Base-by-base conservation (phyloP, 1,140 invertebrate species). In the Brachystomella parvula region DNA sequence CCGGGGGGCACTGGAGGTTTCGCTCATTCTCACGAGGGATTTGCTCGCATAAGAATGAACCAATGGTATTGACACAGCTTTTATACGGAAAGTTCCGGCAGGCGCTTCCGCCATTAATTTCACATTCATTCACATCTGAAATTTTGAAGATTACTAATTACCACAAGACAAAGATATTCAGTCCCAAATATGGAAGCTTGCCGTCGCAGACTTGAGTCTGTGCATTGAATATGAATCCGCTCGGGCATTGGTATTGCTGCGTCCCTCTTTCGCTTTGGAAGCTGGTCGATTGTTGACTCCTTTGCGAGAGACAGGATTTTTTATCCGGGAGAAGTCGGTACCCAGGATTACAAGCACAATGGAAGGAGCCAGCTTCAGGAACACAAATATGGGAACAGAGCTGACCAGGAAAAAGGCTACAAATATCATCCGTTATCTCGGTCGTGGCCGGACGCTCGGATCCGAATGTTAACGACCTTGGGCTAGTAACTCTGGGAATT, bases 371-470 rank as follows among this genome's bases (percentile, higher is more conserved):
- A 3, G 81, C 82, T 0, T 82, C 80, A 0, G 86, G 82, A 9
- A 88, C 79, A 72, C 88, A 90, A 71, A 86, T 83, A 68, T 90
- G 87, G 0, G 86, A 85, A 74, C 88, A 90, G 9, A 89, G 75
- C 69, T 86, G 81, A 9, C 84, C 85, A 58, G 79, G 80, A 74
- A 84, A 79, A 61, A 84, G 76, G n/a, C 83, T 77, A 70, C 87
- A 89, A 47, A 88, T 79, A 71, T 86, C 83, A 70, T 83, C 82
- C 68, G 79, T 12, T 29, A 63, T 63, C 3, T n/a, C 30, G 35
- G n/a, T n/a, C 47, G 39, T 19, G 47, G 32, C 21, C 31, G 33
- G 28, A 63, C 63, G n/a, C n/a, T n/a, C n/a, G n/a, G n/a, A n/a
- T n/a, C n/a, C n/a, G n/a, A n/a, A n/a, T n/a, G n/a, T n/a, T n/a